phyloP scores from a whole-genome alignment of 2,113 vertebrate genomes.

The Empidonax traillii region DNA sequence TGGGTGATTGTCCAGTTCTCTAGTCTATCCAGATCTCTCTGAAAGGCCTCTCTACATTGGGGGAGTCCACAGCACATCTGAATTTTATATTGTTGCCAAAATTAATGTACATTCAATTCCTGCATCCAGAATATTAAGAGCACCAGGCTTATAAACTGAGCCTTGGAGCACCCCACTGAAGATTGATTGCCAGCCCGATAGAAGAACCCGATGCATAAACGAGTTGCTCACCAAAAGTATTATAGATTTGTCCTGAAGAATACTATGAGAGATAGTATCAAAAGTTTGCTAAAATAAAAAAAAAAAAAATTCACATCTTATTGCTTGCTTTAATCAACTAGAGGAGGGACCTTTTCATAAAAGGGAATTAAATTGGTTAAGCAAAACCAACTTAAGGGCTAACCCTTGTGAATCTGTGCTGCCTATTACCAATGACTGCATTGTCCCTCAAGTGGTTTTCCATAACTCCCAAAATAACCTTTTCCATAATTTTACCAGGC shows the following conservation, averaged over 20 bases:
- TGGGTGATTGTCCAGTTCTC: neutral
- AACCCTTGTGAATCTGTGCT: rapidly evolving
- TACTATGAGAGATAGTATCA: neutral
- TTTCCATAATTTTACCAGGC: neutral
- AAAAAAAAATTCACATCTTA: too few relatives aligned
- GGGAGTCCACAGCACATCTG: neutral
- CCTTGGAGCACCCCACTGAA: neutral
- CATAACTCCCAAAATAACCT: neutral
- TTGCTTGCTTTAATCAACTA: neutral
- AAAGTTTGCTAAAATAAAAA: neutral
- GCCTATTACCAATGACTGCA: neutral
- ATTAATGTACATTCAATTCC: neutral
- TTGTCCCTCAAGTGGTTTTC: neutral
- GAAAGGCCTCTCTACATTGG: neutral
- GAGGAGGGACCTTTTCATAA: neutral
- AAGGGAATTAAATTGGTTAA: neutral
- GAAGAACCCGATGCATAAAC: neutral
- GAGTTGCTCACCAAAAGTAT: rapidly evolving
- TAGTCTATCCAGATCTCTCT: neutral
- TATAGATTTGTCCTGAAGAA: neutral
- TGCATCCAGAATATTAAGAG: neutral
- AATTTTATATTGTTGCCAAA: neutral
- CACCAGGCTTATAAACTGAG: neutral
- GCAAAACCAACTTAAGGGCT: neutral
- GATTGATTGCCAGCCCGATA: neutral